A percentile compares a stretch with the other conserved stretches of the same genome.
Conservation (phyloP, 2,888 invertebrate genomes). For the Plemyria rubiginata region DNA sequence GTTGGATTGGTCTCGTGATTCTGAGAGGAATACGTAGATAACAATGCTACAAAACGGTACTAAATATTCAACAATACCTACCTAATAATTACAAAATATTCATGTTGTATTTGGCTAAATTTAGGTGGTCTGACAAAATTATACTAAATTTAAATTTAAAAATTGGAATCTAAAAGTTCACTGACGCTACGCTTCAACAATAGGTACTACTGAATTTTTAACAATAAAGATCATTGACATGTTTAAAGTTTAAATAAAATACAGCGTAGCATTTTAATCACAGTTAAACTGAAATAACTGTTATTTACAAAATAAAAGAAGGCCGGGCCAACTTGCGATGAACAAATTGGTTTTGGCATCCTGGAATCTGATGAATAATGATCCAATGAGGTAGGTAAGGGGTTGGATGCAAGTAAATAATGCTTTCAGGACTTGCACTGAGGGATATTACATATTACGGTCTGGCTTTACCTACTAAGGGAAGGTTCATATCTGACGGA, state of each 20-base stretch:
- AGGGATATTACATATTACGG: no score
- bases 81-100: constrained; percentile 78
- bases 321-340: constrained; percentile 6
- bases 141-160: neutral
- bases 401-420: neutral
- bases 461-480: no score
- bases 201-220: neutral
- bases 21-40: constrained; percentile 66
- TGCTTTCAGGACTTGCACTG: no score
- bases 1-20: constrained; percentile 82
- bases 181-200: constrained; percentile 13
- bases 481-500: no score
- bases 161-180: constrained; percentile 22
- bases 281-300: neutral
- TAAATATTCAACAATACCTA: constrained; percentile 59
- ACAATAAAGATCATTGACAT: neutral
- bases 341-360: neutral
- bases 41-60: constrained; percentile 58
- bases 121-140: constrained; percentile 28
- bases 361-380: neutral
- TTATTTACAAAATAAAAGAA: constrained; percentile 3
- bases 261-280: neutral
- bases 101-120: constrained; percentile 49
- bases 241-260: neutral
- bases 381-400: neutral